phyloP scores from a whole-genome alignment of 2,797 vertebrate species.

The Enteromius paludinosus region DNA sequence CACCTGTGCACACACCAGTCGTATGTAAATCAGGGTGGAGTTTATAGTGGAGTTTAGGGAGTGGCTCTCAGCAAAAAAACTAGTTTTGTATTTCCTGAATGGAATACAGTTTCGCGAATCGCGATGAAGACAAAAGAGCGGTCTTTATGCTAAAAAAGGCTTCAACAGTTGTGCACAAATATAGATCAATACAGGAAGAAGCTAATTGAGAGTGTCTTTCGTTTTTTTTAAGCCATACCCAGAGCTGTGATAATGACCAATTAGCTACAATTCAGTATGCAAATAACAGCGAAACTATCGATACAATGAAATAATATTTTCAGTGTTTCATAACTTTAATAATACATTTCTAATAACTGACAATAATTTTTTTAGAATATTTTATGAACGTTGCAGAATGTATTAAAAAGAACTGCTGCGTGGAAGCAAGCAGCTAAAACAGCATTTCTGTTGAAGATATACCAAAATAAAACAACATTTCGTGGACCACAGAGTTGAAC shows the following conservation, averaged over 20 bases:
- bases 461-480: no score
- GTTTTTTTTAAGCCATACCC: neutral
- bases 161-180: neutral
- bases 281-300: neutral
- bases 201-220: neutral
- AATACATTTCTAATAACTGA: neutral
- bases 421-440: neutral
- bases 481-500: neutral
- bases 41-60: neutral
- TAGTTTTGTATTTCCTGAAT: slow-evolving; percentile 8
- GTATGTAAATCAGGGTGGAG: slow-evolving; percentile 38
- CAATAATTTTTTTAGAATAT: neutral
- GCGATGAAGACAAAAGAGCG: neutral
- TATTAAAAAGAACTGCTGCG: neutral
- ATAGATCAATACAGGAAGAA: neutral
- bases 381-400: neutral
- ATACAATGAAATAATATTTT: neutral
- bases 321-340: neutral
- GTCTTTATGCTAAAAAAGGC: neutral
- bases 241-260: neutral
- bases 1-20: slow-evolving; percentile 38
- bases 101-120: neutral
- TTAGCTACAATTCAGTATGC: neutral
- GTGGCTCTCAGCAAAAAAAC: neutral
- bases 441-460: neutral